Percentiles rank a stretch among this genome's conserved stretches.
These are phyloP conservation scores for Pelobates fuscus DNA, from an alignment of 2,113 vertebrate genomes.

Conservation along the genomic window DNA sequence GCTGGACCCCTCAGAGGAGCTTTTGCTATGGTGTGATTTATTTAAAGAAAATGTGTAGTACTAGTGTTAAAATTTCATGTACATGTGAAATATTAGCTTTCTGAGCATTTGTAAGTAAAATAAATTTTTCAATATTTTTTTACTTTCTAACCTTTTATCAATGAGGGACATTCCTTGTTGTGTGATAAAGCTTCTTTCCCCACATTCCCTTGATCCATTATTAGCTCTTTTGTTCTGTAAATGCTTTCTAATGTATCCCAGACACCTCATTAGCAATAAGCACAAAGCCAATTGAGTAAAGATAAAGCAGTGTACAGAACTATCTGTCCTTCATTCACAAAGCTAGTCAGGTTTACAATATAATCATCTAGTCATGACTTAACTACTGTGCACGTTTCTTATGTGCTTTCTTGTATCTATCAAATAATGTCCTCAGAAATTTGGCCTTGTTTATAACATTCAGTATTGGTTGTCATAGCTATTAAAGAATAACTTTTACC, in stretches of 20 bases:
- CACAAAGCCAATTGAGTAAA: slow-evolving; percentile 19
- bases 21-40: too few species aligned
- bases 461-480: slow-evolving; percentile 14
- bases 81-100: too few species aligned
- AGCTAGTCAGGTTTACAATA: background rate
- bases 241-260: slow-evolving; percentile 1
- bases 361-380: slow-evolving; percentile 5
- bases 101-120: too few species aligned
- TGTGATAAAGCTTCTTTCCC: background rate
- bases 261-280: slow-evolving; percentile 4
- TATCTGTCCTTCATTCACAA: slow-evolving; percentile 5
- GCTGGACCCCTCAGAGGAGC: too few species aligned
- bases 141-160: background rate
- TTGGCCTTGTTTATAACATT: slow-evolving; percentile 29
- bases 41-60: too few species aligned
- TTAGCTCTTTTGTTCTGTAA: background rate
- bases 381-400: background rate
- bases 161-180: background rate
- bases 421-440: background rate
- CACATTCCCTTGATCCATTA: background rate
- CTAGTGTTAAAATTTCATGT: too few species aligned
- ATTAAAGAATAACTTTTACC: slow-evolving; percentile 15
- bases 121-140: too few species aligned
- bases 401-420: slow-evolving; percentile 21
- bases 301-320: slow-evolving; percentile 6